phyloP scores from a whole-genome alignment of 2,113 vertebrate genomes.

The Formicarius rufipectus region DNA sequence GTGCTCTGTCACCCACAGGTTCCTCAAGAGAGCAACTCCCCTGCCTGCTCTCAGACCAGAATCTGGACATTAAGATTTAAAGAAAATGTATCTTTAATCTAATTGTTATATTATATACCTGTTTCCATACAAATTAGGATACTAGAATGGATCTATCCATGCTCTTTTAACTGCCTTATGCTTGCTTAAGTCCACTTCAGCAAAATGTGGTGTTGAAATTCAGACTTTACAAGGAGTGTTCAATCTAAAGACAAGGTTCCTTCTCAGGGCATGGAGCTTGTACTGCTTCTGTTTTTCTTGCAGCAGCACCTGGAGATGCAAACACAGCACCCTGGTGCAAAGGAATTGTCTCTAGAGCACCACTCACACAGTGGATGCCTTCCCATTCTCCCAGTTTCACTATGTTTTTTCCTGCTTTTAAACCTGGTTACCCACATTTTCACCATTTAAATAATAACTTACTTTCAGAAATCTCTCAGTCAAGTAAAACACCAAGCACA shows the following conservation, averaged over 20 bases:
- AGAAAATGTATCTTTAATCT: neutral
- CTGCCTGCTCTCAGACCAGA: neutral
- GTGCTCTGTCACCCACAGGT: neutral
- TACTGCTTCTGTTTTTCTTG: neutral
- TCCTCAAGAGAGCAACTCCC: neutral
- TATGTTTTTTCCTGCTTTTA: neutral
- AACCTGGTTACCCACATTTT: neutral
- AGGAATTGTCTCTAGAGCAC: neutral
- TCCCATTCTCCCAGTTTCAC: neutral
- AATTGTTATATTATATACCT: neutral
- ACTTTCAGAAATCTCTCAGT: neutral
- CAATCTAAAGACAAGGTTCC: neutral
- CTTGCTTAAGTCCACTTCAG: neutral
- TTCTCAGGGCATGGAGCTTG: neutral
- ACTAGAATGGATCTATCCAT: neutral
- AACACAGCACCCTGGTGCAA: neutral
- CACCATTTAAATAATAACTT: neutral
- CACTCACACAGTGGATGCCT: rapidly evolving
- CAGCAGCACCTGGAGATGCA: neutral
- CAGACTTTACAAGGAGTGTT: neutral
- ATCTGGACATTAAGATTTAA: neutral
- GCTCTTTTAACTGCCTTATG: neutral
- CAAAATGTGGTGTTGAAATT: neutral
- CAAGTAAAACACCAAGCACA: neutral
- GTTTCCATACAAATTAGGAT: neutral